Evolutionary conservation across 2,113 vertebrate genomes (phyloP).

Genomic region (Sylvia atricapilla): DNA sequence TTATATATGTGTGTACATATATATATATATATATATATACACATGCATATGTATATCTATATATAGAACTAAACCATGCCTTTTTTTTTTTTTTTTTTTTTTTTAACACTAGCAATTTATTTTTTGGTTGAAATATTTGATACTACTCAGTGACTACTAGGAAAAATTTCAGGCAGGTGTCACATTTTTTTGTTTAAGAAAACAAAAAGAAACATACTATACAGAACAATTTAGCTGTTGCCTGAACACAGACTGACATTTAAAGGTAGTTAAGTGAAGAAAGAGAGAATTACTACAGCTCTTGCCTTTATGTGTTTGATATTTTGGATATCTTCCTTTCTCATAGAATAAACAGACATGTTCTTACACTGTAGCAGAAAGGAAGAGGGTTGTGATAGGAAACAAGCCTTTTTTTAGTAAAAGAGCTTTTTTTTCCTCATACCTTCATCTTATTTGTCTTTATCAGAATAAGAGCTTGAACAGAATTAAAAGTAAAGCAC

Average conservation of each 20-base stretch:
- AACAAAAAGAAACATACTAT: background rate
- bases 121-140: background rate
- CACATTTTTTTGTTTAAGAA: conserved; percentile 26
- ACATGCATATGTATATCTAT: background rate
- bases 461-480: background rate
- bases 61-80: background rate
- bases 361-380: background rate
- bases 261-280: background rate
- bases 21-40: background rate
- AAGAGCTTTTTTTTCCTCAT: background rate
- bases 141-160: background rate
- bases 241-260: background rate
- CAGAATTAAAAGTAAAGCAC: background rate
- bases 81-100: background rate
- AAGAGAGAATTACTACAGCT: background rate
- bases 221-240: background rate
- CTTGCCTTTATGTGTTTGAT: background rate
- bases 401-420: background rate
- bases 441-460: background rate
- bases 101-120: background rate
- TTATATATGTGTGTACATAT: background rate
- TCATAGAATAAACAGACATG: background rate
- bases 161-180: background rate
- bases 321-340: background rate
- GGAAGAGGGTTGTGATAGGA: background rate